Evolutionary conservation across 37 sponge, comb jelly and placozoan species (phyloP).

Genomic region (Ephydatia muelleri): DNA sequence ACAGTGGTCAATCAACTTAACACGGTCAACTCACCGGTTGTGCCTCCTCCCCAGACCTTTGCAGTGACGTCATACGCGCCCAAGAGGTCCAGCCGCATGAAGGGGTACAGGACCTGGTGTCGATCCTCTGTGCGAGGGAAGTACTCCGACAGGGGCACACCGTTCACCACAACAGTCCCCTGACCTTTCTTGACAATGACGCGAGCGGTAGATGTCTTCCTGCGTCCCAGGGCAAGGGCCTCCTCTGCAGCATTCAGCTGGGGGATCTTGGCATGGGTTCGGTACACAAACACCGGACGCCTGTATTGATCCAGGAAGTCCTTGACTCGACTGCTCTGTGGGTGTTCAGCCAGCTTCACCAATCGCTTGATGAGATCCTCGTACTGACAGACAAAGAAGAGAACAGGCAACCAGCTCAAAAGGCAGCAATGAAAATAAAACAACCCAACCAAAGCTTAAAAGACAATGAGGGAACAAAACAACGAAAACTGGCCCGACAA

Average conservation of each 20-base stretch:
- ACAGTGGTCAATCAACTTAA: background rate
- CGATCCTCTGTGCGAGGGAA: conserved; percentile 60
- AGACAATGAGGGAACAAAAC: too few relatives aligned
- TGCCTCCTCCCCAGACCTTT: conserved; percentile 68
- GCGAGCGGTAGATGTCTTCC: conserved; percentile 61
- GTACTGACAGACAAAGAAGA: conserved; percentile 19
- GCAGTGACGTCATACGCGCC: conserved; percentile 48
- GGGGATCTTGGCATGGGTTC: background rate
- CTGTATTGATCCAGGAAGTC: conserved; percentile 51
- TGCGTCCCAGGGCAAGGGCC: conserved; percentile 25
- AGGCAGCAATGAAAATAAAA: background rate
- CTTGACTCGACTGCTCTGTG: background rate
- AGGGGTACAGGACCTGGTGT: conserved; percentile 78
- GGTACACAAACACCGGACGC: background rate
- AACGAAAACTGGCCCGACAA: too few relatives aligned
- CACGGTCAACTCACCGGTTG: conserved; percentile 46
- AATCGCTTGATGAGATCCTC: conserved; percentile 41
- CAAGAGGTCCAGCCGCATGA: conserved; percentile 33
- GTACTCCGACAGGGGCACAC: conserved; percentile 39
- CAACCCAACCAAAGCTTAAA: too few relatives aligned
- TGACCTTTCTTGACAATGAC: conserved; percentile 52
- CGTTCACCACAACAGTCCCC: conserved; percentile 60
- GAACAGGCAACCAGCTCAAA: too few relatives aligned
- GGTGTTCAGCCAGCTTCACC: conserved; percentile 5
- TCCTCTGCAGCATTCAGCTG: background rate